phyloP scores from a whole-genome alignment of 2,113 vertebrate genomes.

The Notiomystis cincta region DNA sequence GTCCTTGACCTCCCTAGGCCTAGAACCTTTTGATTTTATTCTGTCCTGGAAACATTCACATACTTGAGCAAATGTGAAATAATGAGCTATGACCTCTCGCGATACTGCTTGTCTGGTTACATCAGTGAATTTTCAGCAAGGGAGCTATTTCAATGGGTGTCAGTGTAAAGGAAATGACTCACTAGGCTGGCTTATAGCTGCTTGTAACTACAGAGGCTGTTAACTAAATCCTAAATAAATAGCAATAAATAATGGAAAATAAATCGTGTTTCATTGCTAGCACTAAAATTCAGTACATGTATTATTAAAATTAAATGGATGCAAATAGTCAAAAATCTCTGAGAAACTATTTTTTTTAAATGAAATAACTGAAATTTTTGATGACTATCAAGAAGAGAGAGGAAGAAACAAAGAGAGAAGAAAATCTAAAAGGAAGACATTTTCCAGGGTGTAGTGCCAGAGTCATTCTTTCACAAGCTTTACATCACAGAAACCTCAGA shows the following conservation, averaged over 20 bases:
- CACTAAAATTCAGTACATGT: background rate
- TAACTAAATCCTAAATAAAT: conserved; percentile 44
- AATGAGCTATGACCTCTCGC: conserved; percentile 51
- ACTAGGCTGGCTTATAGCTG: conserved; percentile 11
- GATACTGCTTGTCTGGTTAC: conserved; percentile 49
- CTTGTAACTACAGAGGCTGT: background rate
- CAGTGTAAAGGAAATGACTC: conserved; percentile 53
- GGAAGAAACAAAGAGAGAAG: background rate
- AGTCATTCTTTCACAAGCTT: background rate
- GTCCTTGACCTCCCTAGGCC: background rate
- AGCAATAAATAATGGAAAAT: background rate
- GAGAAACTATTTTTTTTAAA: background rate
- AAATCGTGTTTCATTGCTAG: background rate
- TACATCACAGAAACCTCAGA: background rate
- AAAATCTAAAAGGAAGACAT: background rate
- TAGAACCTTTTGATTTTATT: conserved; percentile 9
- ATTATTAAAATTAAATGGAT: conserved; percentile 3
- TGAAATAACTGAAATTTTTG: background rate
- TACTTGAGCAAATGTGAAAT: conserved; percentile 37
- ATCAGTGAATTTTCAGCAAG: conserved; percentile 17
- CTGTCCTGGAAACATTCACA: background rate
- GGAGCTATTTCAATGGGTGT: conserved; percentile 25
- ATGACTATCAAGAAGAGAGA: background rate
- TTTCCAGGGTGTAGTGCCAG: background rate
- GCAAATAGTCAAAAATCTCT: background rate